These are phyloP conservation scores for Aphis craccivora DNA, from an alignment of 1,140 invertebrate species.

Conservation along the genomic window DNA sequence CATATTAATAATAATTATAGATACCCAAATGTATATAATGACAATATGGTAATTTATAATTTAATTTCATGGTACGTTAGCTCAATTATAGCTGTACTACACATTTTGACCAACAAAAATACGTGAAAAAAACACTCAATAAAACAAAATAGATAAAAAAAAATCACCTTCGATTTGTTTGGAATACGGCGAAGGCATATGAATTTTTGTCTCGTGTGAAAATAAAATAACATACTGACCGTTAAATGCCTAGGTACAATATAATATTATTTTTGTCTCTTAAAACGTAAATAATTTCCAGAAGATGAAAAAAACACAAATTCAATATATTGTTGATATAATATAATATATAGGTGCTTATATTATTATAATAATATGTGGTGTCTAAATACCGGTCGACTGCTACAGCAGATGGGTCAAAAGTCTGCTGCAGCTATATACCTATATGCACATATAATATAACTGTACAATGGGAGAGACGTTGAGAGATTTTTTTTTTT, in stretches of 20 bases:
- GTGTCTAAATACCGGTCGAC: slow-evolving; percentile 6
- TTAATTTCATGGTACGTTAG: too few species aligned
- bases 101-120: not conserved
- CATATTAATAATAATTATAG: too few species aligned
- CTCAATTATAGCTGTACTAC: not conserved
- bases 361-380: not conserved
- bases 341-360: not conserved
- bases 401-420: not conserved
- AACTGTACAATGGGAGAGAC: slow-evolving; percentile 33
- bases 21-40: too few species aligned
- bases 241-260: not conserved
- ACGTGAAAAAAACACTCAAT: too few species aligned
- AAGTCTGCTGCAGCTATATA: slow-evolving; percentile 15
- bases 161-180: not conserved
- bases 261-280: not conserved
- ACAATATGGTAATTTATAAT: not conserved
- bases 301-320: not conserved
- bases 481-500: slow-evolving; percentile 6
- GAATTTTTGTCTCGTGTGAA: not conserved
- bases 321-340: not conserved
- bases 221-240: not conserved
- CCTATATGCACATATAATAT: not conserved
- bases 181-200: not conserved
- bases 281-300: not conserved
- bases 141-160: not conserved